Conservation (phyloP, 2,797 vertebrate genomes). For the Zalophus californianus region DNA sequence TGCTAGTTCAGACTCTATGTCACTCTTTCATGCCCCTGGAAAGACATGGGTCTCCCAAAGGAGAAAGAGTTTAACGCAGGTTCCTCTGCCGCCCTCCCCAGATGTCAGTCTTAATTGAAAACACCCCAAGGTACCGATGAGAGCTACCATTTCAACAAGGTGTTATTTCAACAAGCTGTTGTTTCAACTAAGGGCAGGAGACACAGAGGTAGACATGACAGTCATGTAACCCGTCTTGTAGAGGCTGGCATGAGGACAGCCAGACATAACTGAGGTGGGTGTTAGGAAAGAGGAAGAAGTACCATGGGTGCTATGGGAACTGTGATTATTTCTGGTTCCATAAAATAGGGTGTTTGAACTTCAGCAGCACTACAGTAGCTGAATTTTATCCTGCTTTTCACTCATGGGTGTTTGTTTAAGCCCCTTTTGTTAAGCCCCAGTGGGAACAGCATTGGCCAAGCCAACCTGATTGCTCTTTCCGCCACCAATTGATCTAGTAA, state of each 20-base stretch:
- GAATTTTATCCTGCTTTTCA: background rate
- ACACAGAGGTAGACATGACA: background rate
- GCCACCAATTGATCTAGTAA: background rate
- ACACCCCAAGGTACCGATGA: background rate
- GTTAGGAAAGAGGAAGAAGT: constrained; percentile 1
- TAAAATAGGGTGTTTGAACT: constrained; percentile 7
- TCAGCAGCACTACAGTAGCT: background rate
- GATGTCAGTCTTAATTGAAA: background rate
- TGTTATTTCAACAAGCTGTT: too few species aligned
- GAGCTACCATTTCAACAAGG: background rate
- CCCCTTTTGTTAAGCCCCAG: background rate
- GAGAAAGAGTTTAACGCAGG: background rate
- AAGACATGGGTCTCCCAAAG: background rate
- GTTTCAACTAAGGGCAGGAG: background rate
- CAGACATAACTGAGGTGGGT: background rate
- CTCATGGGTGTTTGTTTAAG: background rate
- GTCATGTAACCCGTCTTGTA: background rate
- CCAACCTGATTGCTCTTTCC: background rate
- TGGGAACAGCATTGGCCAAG: background rate
- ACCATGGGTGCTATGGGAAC: constrained; percentile 7
- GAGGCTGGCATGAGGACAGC: background rate
- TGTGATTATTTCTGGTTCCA: background rate
- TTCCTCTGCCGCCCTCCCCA: too few species aligned
- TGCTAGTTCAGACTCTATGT: background rate
- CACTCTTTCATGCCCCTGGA: background rate